Evolutionary conservation across 1,140 invertebrate genomes (phyloP).

Genomic region (Rhagoletis pomonella): DNA sequence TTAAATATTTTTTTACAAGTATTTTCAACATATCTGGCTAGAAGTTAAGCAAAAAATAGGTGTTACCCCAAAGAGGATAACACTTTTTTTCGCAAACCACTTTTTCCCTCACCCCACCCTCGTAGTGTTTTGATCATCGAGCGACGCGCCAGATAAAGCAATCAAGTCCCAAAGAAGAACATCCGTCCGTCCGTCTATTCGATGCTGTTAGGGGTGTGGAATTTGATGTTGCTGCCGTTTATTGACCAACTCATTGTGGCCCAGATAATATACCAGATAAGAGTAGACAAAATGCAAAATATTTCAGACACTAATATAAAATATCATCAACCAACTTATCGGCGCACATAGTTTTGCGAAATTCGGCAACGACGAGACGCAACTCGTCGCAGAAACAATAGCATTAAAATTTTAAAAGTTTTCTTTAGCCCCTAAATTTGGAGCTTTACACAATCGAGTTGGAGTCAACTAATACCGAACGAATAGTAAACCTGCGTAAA

Average conservation of each 20-base stretch:
- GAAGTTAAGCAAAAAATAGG: no score
- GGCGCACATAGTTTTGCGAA: neutral
- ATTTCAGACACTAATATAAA: neutral
- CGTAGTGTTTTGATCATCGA: neutral
- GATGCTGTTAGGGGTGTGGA: neutral
- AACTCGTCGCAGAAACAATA: neutral
- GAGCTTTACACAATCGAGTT: neutral
- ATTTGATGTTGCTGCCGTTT: neutral
- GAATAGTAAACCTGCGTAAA: slow-evolving; percentile 9
- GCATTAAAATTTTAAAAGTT: slow-evolving; percentile 2
- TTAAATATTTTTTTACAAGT: no score
- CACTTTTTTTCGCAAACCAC: neutral
- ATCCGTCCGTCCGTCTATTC: neutral
- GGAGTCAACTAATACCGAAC: neutral
- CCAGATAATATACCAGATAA: slow-evolving; percentile 13
- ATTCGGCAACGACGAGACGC: neutral
- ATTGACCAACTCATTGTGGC: neutral
- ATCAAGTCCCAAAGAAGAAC: no score
- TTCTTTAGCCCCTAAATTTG: neutral
- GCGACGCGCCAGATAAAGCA: neutral
- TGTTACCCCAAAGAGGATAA: no score
- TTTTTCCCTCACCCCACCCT: neutral
- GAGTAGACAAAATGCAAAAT: neutral
- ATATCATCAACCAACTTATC: neutral
- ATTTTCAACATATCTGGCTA: no score